Evolutionary conservation across 92 coral and sea anemone genomes (phyloP).

Genomic region (Zoanthus sansibaricus): DNA sequence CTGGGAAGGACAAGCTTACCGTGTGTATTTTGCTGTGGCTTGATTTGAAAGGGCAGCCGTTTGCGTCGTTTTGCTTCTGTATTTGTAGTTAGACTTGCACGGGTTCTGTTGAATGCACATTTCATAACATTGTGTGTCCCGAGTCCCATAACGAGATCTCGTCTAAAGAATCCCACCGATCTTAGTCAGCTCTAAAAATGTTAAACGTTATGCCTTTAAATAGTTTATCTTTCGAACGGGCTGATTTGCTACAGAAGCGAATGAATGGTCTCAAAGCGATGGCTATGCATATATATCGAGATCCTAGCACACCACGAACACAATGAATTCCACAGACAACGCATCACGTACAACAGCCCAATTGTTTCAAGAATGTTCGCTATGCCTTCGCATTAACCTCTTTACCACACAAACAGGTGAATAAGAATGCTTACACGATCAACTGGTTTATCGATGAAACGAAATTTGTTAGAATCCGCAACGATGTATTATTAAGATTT

Average conservation of each 20-base stretch:
- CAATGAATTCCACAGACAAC: slow-evolving; percentile 76
- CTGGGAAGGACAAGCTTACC: slow-evolving; percentile 48
- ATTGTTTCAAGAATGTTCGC: slow-evolving; percentile 88
- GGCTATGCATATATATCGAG: slow-evolving; percentile 36
- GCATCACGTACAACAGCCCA: slow-evolving; percentile 49
- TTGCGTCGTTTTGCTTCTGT: slow-evolving; percentile 21
- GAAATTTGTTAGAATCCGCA: slow-evolving; percentile 40
- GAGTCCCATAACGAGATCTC: slow-evolving; percentile 48
- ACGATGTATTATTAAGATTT: slow-evolving; percentile 19
- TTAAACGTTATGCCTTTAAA: neutral
- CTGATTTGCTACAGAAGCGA: slow-evolving; percentile 15
- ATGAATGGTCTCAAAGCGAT: slow-evolving; percentile 29
- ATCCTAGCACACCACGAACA: slow-evolving; percentile 51
- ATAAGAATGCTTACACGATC: slow-evolving; percentile 54
- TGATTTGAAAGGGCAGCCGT: slow-evolving; percentile 61
- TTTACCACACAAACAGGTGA: slow-evolving; percentile 71
- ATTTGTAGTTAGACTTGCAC: slow-evolving; percentile 17
- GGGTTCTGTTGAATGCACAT: slow-evolving; percentile 26
- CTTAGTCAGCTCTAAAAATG: neutral
- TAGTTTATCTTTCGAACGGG: neutral
- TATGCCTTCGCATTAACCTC: slow-evolving; percentile 78
- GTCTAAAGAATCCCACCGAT: neutral
- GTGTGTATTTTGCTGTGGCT: neutral
- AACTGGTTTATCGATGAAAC: slow-evolving; percentile 31
- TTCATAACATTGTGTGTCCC: neutral